Percentiles rank a stretch among this genome's conserved stretches.
Evolutionary conservation across 1,140 invertebrate genomes (phyloP).

Genomic region (Stenopsyche tienmushanensis): DNA sequence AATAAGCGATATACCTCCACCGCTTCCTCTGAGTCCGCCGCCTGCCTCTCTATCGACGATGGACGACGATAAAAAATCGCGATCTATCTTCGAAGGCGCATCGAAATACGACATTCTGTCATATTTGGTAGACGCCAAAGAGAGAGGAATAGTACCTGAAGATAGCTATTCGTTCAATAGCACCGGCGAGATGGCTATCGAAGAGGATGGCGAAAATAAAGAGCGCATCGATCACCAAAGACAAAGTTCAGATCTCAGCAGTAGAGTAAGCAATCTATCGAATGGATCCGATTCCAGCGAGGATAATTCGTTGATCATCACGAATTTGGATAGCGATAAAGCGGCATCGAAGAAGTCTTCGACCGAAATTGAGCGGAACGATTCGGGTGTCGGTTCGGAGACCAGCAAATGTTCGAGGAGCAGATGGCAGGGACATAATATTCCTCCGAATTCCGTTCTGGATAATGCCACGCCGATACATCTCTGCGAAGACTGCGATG

Average conservation of each 20-base stretch:
- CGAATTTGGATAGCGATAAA: constrained; percentile 58
- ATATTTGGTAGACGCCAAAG: constrained; percentile 82
- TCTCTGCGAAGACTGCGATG: constrained; percentile 77
- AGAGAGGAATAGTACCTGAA: constrained; percentile 66
- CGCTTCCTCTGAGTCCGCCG: constrained; percentile 71
- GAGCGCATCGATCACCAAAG: constrained; percentile 50
- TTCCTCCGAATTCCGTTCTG: constrained; percentile 48
- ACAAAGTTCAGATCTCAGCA: constrained; percentile 58
- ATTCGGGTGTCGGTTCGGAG: constrained; percentile 91
- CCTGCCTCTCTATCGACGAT: constrained; percentile 58
- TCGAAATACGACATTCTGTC: constrained; percentile 87
- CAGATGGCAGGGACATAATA: constrained; percentile 62
- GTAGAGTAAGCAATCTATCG: constrained; percentile 58
- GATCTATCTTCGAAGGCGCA: constrained; percentile 80
- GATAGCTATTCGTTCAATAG: constrained; percentile 61
- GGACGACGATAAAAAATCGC: constrained; percentile 63
- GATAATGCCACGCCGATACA: constrained; percentile 57
- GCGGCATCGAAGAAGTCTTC: constrained; percentile 55
- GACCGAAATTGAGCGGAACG: constrained; percentile 81
- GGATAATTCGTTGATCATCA: constrained; percentile 64
- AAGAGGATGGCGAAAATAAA: constrained; percentile 59
- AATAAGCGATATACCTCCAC: constrained; percentile 76
- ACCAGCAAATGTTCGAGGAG: constrained; percentile 84
- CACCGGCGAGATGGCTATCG: constrained; percentile 56
- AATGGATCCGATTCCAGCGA: constrained; percentile 68